Evolutionary conservation across 2,797 vertebrate genomes (phyloP), one percentile per base, ranked within the genome.

Genomic region (Dermochelys coriacea): DNA sequence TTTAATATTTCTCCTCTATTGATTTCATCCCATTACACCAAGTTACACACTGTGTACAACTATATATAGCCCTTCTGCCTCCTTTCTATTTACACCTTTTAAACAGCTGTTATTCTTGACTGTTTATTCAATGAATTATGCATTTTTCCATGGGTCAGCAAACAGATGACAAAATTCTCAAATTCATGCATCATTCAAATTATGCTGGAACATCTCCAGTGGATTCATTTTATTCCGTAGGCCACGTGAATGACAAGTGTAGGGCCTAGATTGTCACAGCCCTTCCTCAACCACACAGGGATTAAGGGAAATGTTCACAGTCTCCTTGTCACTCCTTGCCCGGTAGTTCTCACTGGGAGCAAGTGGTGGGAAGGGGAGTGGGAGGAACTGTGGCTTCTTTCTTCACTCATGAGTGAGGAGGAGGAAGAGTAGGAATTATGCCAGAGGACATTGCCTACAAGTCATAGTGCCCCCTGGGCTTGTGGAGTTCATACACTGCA

Each of bases 121-220:
- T 91, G 64, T 89, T 95, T 96, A 95, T 94, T 93, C 96, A 86
- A 88, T 81, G 92, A 95, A 93, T 97, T 95, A 95, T 50, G 93
- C 75, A 64, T 96, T 96, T 59, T 96, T 97, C 54, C 89, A 81
- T 93, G 49, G 95, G 95, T 97, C 96, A 96, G 96, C 96, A 97
- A 97, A 90, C 96, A 97, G 96, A 96, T 97, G 97, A 95, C 82
- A 96, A 93, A 96, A 96, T 95, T 96, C 95, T 95, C 47, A 91
- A 94, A 95, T 94, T 95, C 97, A 96, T 97, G 95, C 97, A 96
- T 96, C 95, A 95, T 95, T 95, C 93, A 95, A 94, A 96, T 94
- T 95, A 93, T 91, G 93, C 86, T 95, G 95, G 85, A 96, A 94
- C 55, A 93, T 50, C 83, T 92, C 90, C 94, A 80, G 75, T 88